Base-by-base conservation (phyloP, 2,888 invertebrate genomes). In the Cryptocheilus praepositus region DNA sequence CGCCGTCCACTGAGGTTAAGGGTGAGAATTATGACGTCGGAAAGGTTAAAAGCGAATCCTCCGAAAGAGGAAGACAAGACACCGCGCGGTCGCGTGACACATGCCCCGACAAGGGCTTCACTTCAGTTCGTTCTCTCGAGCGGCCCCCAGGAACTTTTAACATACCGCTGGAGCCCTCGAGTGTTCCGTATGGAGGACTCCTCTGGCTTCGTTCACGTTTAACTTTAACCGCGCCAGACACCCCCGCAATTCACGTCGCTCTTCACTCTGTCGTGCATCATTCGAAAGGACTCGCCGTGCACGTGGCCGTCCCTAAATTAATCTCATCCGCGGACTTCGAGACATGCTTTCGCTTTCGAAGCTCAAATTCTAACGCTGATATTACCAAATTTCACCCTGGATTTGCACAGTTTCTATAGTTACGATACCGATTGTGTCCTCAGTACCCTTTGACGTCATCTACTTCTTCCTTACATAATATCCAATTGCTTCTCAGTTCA, bases 401-500 rank as follows among this genome's bases (percentile, higher is more conserved):
- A n/a, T n/a, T n/a, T n/a, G n/a, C n/a, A n/a, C n/a, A n/a, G n/a
- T n/a, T n/a, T n/a, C n/a, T n/a, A n/a, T n/a, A n/a, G n/a, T n/a
- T n/a, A n/a, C n/a, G n/a, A n/a, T n/a, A n/a, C n/a, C n/a, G n/a
- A n/a, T n/a, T n/a, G 36, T 36, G 36, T 36, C 7, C 36, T 1
- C 36, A 11, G 36, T 5, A 7, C 36, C 4, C 4, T 11, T 36
- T 11, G 4, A 7, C 15, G 64, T 72, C 72, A 64, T 67, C 70
- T 28, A 61, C 46, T 70, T 73, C 73, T 73, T 77, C 70, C 81
- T 81, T 79, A 79, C 75, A 80, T 81, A 81, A 85, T 83, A 84
- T 83, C 84, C 81, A 66, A 79, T 84, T 82, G 81, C 83, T 70
- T 67, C 43, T 69, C 67, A 74, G 70, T 75, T 71, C 72, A 67